phyloP scores from a whole-genome alignment of 92 coral and sea anemone genomes.

The Paragorgia papillata region DNA sequence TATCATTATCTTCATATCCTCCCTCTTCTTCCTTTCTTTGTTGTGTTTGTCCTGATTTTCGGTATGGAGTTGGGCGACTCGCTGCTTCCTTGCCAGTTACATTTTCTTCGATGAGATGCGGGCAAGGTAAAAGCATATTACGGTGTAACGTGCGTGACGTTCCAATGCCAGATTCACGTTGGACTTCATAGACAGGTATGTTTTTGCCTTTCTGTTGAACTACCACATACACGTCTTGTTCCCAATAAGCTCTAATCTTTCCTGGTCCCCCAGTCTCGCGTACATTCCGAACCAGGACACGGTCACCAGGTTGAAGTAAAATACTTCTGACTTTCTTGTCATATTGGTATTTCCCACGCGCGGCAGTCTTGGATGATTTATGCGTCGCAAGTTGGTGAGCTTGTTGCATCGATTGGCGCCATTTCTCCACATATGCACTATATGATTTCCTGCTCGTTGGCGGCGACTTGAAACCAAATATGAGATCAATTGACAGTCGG shows the following conservation, averaged over 20 bases:
- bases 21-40: neutral
- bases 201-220: slow-evolving; percentile 6
- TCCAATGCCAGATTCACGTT: neutral
- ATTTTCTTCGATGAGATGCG: neutral
- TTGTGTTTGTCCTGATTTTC: neutral
- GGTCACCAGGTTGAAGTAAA: slow-evolving; percentile 8
- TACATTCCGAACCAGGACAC: neutral
- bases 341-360: slow-evolving; percentile 8
- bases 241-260: neutral
- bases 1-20: no score
- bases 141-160: slow-evolving; percentile 11
- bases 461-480: neutral
- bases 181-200: slow-evolving; percentile 19
- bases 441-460: neutral
- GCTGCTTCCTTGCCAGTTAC: neutral
- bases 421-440: slow-evolving; percentile 8
- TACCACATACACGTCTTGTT: neutral
- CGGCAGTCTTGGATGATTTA: neutral
- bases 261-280: neutral
- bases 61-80: neutral
- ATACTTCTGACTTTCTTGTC: slow-evolving; percentile 18
- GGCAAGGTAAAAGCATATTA: slow-evolving; percentile 24
- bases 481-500: slow-evolving; percentile 15
- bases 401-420: slow-evolving; percentile 14
- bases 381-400: neutral